Percentiles rank a stretch among this genome's conserved stretches.
Evolutionary conservation across 2,113 vertebrate genomes (phyloP).

Genomic region (Anhinga rufa): DNA sequence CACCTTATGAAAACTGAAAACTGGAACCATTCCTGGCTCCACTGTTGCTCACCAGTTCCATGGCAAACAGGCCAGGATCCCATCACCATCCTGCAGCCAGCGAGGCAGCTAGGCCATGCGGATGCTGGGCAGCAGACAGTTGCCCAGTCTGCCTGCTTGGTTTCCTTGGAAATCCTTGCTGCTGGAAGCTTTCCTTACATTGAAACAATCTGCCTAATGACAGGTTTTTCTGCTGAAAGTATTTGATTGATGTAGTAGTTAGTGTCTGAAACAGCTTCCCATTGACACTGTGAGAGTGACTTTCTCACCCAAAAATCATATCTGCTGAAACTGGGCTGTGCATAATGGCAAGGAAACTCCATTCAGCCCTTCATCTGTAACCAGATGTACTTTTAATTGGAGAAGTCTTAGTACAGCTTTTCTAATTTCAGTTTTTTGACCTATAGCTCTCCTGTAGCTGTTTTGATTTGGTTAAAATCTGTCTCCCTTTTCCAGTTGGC

Average conservation of each 20-base stretch:
- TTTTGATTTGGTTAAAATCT: neutral
- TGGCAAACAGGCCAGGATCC: neutral
- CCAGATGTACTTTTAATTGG: neutral
- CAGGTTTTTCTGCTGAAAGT: neutral
- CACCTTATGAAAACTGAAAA: neutral
- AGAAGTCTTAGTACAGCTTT: neutral
- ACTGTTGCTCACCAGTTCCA: neutral
- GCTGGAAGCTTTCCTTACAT: neutral
- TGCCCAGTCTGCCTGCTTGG: neutral
- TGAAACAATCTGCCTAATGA: neutral
- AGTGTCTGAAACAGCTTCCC: neutral
- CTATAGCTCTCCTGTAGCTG: neutral
- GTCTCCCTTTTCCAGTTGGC: neutral
- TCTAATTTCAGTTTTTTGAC: neutral
- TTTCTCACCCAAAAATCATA: neutral
- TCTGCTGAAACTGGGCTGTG: neutral
- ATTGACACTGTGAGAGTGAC: neutral
- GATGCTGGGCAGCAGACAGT: neutral
- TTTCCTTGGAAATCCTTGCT: neutral
- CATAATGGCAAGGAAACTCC: neutral
- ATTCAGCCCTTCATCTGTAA: neutral
- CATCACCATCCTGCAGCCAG: fast-evolving
- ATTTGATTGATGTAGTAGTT: neutral
- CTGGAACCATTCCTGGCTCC: neutral
- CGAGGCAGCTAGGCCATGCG: fast-evolving